Conservation (phyloP, 37 sponge, comb jelly and placozoan genomes). For the Mnemiopsis leidyi region DNA sequence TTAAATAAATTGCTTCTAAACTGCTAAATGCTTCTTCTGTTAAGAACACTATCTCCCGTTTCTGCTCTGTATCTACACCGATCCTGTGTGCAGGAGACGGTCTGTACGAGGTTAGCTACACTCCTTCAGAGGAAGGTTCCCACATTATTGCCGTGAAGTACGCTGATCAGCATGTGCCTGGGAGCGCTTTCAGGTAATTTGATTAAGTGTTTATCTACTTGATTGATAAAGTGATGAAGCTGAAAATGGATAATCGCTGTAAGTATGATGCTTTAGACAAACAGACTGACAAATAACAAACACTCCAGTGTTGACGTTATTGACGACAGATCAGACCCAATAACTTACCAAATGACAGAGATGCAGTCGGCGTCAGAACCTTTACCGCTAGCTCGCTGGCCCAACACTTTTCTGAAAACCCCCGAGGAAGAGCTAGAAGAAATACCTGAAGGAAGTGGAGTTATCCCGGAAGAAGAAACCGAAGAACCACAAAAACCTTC, state of each 20-base stretch:
- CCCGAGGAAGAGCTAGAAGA: background rate
- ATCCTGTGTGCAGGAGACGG: background rate
- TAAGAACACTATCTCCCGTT: background rate
- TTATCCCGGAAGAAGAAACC: background rate
- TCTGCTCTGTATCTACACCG: background rate
- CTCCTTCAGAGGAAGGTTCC: slow-evolving; percentile 50
- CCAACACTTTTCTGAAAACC: background rate
- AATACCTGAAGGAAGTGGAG: background rate
- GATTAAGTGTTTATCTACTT: too few relatives aligned
- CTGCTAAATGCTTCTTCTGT: background rate
- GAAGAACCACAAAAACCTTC: background rate
- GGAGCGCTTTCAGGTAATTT: slow-evolving; percentile 63
- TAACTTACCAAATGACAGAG: background rate
- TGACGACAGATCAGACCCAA: slow-evolving; percentile 38
- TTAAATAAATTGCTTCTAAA: background rate
- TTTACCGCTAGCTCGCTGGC: background rate
- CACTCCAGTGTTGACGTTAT: background rate
- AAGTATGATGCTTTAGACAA: too few relatives aligned
- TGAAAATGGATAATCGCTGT: too few relatives aligned
- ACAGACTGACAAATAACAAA: background rate
- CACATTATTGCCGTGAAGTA: slow-evolving; percentile 37
- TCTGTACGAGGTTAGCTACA: slow-evolving; percentile 46
- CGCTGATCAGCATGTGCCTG: slow-evolving; percentile 57
- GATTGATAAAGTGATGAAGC: too few relatives aligned
- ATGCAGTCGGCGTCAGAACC: background rate